Evolutionary conservation across 2,888 invertebrate genomes (phyloP).

Genomic region (Thalpophila matura): DNA sequence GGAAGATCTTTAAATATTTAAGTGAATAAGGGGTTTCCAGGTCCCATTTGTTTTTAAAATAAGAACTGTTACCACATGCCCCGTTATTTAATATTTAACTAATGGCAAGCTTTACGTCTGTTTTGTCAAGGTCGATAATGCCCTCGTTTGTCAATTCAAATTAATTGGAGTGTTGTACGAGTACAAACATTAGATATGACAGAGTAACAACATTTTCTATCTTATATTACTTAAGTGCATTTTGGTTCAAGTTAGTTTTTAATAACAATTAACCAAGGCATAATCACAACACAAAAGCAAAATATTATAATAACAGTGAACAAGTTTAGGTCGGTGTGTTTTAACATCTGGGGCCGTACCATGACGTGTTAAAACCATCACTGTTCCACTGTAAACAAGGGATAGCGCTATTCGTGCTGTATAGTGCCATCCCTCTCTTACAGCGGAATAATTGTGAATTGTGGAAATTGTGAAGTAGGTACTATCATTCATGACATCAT

Average conservation of each 20-base stretch:
- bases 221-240: slow-evolving; percentile 2
- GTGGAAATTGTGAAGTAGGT: no score
- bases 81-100: slow-evolving; percentile 18
- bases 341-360: slow-evolving; percentile 1
- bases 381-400: no score
- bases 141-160: slow-evolving; percentile 24
- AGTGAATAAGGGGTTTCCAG: no score
- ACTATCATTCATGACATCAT: no score
- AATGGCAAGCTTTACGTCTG: slow-evolving; percentile 16
- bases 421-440: no score
- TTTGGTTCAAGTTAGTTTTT: slow-evolving; percentile 20
- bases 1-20: no score
- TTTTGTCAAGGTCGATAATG: slow-evolving; percentile 8
- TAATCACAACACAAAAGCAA: slow-evolving; percentile 6
- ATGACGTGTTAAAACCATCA: no score
- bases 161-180: slow-evolving; percentile 13
- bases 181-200: slow-evolving; percentile 16
- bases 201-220: slow-evolving; percentile 3
- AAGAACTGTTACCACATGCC: no score
- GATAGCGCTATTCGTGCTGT: no score
- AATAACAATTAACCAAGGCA: slow-evolving; percentile 9
- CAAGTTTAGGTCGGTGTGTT: background rate
- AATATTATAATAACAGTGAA: background rate
- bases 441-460: no score
- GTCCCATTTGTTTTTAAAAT: no score